Evolutionary conservation across 2,888 invertebrate genomes (phyloP).

Genomic region (Acrobasis consociella): DNA sequence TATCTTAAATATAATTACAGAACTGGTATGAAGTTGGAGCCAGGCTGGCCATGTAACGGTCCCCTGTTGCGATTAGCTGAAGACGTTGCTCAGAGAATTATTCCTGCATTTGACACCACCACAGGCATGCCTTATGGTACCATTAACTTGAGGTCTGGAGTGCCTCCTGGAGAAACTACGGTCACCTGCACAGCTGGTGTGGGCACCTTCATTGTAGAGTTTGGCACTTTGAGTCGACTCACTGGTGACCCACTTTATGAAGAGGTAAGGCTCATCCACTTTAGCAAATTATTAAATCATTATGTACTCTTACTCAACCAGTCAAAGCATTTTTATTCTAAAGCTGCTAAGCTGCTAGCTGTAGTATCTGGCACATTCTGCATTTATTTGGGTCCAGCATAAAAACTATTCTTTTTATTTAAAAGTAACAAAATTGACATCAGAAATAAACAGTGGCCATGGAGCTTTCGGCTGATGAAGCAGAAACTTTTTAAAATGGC

Average conservation of each 20-base stretch:
- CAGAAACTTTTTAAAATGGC: too few species aligned
- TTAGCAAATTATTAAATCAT: background rate
- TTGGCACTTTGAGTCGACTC: slow-evolving; percentile 95
- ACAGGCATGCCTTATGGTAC: slow-evolving; percentile 99
- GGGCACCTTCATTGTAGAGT: slow-evolving; percentile 98
- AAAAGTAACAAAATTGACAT: too few species aligned
- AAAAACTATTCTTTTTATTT: too few species aligned
- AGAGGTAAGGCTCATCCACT: slow-evolving; percentile 78
- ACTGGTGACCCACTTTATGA: slow-evolving; percentile 98
- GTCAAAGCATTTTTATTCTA: too few species aligned
- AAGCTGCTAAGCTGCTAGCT: too few species aligned
- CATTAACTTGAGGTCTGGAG: slow-evolving; percentile 94
- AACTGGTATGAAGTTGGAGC: slow-evolving; percentile 90
- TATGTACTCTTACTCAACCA: too few species aligned
- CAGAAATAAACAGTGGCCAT: too few species aligned
- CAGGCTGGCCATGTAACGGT: slow-evolving; percentile 99
- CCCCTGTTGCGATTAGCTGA: slow-evolving; percentile 96
- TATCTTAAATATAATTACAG: slow-evolving; percentile 56
- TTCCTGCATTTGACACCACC: slow-evolving; percentile 94
- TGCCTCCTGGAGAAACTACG: slow-evolving; percentile 96
- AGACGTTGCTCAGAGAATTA: slow-evolving; percentile 94
- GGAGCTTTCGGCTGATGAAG: too few species aligned
- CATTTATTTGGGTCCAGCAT: too few species aligned
- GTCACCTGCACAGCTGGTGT: slow-evolving; percentile 99
- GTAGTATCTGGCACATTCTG: too few species aligned